Evolutionary conservation across 2,797 vertebrate species (phyloP).

Genomic region (Clarias fuscus): DNA sequence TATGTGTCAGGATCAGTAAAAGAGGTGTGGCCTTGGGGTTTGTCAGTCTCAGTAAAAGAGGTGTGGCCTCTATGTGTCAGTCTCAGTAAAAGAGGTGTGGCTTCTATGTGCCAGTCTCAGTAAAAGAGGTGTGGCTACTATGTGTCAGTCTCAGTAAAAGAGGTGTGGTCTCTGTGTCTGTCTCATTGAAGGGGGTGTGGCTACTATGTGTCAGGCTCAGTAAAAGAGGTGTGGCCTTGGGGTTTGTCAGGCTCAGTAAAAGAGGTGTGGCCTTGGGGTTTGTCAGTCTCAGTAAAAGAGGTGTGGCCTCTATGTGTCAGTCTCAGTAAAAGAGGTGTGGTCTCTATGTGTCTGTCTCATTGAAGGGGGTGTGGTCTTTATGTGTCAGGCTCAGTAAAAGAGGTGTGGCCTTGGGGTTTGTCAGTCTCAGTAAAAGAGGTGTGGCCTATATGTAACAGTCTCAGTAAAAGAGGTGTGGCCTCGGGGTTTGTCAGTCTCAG

Average conservation of each 20-base stretch:
- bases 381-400: background rate
- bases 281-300: background rate
- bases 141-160: background rate
- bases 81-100: background rate
- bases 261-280: background rate
- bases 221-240: background rate
- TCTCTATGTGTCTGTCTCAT: background rate
- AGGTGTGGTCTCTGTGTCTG: background rate
- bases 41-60: too few species aligned
- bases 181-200: background rate
- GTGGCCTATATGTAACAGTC: background rate
- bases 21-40: too few species aligned
- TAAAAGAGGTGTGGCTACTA: background rate
- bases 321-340: background rate
- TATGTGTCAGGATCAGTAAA: too few species aligned
- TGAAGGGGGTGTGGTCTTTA: background rate
- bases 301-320: background rate
- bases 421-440: background rate
- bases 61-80: background rate
- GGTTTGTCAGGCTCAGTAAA: background rate
- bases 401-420: background rate
- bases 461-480: background rate
- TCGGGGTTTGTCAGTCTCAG: fast-evolving
- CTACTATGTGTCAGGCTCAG: background rate
- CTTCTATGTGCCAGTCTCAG: too few species aligned